These are phyloP conservation scores for Polydrusus tereticollis DNA, from an alignment of 2,888 invertebrate species.

Conservation along the genomic window DNA sequence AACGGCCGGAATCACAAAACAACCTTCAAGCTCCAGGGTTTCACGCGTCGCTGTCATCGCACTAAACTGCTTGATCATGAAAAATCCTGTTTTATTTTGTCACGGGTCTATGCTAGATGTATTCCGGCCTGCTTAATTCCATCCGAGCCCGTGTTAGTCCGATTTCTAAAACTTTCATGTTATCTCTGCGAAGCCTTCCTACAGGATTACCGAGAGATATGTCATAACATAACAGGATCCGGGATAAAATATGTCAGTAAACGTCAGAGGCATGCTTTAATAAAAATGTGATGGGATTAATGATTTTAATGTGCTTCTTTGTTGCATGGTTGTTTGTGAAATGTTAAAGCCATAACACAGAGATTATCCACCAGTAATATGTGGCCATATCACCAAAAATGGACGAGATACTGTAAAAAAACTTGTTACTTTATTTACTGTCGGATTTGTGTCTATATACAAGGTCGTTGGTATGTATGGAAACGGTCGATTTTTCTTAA, in stretches of 20 bases:
- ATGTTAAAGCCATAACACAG: neutral
- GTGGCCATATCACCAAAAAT: too few species aligned
- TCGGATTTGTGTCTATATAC: too few species aligned
- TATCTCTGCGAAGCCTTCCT: slow-evolving; percentile 11
- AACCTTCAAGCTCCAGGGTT: too few species aligned
- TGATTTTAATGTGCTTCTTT: slow-evolving; percentile 4
- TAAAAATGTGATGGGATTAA: slow-evolving; percentile 27
- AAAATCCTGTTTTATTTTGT: too few species aligned
- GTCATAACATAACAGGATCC: slow-evolving; percentile 26
- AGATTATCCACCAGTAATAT: too few species aligned
- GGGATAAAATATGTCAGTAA: slow-evolving; percentile 16
- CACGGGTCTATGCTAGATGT: too few species aligned
- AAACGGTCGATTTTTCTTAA: too few species aligned
- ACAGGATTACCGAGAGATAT: slow-evolving; percentile 23
- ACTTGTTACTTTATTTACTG: too few species aligned
- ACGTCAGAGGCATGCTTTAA: slow-evolving; percentile 8
- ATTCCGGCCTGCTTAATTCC: neutral
- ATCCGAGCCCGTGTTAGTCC: neutral
- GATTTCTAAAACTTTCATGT: slow-evolving; percentile 4
- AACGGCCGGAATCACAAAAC: slow-evolving; percentile 7
- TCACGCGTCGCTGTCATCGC: too few species aligned
- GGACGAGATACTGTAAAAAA: too few species aligned
- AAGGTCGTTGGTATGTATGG: too few species aligned
- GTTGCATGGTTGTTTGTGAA: neutral
- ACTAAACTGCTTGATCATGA: too few species aligned